phyloP scores from a whole-genome alignment of 2,113 vertebrate genomes.

The Oryzias curvinotus region DNA sequence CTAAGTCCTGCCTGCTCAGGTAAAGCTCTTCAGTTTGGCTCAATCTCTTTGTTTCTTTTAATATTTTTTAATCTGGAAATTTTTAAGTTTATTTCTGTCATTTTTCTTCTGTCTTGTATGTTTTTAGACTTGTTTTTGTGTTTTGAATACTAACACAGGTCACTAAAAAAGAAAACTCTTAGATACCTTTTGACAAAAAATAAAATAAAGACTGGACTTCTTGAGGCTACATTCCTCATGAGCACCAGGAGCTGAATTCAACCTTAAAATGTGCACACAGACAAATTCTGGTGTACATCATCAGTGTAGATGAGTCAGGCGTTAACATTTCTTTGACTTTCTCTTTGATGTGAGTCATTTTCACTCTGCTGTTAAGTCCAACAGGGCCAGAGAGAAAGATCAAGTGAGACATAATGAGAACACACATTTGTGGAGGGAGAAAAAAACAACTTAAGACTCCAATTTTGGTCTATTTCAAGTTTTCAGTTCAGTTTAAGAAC shows the following conservation, averaged over 20 bases:
- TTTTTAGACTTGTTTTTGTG: not conserved
- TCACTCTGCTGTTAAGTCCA: slow-evolving; percentile 46
- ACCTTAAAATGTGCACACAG: slow-evolving; percentile 20
- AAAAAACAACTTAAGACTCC: slow-evolving; percentile 24
- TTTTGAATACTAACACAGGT: not conserved
- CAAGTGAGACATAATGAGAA: slow-evolving; percentile 59
- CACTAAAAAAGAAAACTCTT: not conserved
- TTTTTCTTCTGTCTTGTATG: not conserved
- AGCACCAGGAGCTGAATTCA: slow-evolving; percentile 7
- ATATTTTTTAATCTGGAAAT: not conserved
- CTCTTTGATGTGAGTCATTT: slow-evolving; percentile 59
- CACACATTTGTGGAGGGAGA: slow-evolving; percentile 13
- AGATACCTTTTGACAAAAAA: not conserved
- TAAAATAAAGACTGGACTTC: not conserved
- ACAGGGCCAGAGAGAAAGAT: slow-evolving; percentile 46
- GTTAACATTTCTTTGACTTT: slow-evolving; percentile 51
- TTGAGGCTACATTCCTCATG: not conserved
- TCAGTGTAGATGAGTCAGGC: slow-evolving; percentile 48
- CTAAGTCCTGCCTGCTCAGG: not conserved
- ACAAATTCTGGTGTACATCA: slow-evolving; percentile 25
- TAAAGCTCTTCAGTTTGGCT: not conserved
- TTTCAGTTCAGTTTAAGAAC: slow-evolving; percentile 32
- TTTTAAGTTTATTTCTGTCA: no score
- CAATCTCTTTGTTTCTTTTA: not conserved
- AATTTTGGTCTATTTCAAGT: slow-evolving; percentile 41